Percentiles rank a stretch among this genome's conserved stretches.
These are phyloP conservation scores for Petrolisthes cinctipes DNA, from an alignment of 2,888 invertebrate species.

Conservation along the genomic window DNA sequence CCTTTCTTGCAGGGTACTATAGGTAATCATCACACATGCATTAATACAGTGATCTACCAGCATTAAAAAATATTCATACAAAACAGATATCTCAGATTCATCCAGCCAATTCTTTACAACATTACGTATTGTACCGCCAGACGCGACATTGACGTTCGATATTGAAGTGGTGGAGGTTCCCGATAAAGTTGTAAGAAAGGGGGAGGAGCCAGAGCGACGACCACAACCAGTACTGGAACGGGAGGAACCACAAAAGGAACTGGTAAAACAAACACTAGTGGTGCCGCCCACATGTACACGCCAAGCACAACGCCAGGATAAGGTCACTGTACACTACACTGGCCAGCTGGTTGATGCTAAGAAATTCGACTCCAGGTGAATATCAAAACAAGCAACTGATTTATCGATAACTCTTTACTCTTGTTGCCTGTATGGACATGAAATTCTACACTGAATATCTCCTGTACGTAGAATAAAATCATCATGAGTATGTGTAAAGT, in stretches of 20 bases:
- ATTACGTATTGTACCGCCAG: conserved; percentile 66
- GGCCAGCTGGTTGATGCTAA: conserved; percentile 53
- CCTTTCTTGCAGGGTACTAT: no score
- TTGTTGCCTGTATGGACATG: background rate
- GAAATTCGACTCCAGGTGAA: conserved; percentile 62
- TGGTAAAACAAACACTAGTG: conserved; percentile 56
- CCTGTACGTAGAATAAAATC: no score
- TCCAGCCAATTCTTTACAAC: no score
- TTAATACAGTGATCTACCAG: no score
- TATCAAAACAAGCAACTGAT: background rate
- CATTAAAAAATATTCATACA: no score
- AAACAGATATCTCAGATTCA: no score
- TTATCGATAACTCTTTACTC: background rate
- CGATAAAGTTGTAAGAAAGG: conserved; percentile 22
- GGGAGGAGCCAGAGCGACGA: conserved; percentile 38
- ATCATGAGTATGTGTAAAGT: no score
- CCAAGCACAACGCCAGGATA: conserved; percentile 35
- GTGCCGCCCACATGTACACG: conserved; percentile 41
- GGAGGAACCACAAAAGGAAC: conserved; percentile 1
- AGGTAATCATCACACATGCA: no score
- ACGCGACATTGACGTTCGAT: conserved; percentile 89
- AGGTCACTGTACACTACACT: conserved; percentile 59
- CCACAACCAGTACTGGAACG: conserved; percentile 9
- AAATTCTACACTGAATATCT: background rate
- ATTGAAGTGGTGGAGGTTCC: conserved; percentile 89